Evolutionary conservation across 2,888 invertebrate species (phyloP).

Genomic region (Acrobasis repandana): DNA sequence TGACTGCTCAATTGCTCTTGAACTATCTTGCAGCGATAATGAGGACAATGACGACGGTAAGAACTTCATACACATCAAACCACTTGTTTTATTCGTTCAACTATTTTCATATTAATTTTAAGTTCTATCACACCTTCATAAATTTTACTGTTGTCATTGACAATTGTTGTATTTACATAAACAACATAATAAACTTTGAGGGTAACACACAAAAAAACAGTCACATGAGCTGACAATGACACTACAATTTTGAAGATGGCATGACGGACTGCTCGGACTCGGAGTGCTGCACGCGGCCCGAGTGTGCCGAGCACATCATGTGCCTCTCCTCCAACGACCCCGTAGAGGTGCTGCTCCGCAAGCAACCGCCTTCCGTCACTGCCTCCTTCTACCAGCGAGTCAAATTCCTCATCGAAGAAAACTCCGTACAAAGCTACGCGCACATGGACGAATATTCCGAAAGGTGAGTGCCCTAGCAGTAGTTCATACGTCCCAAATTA

Average conservation of each 20-base stretch:
- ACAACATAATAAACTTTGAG: background rate
- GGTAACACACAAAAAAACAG: slow-evolving; percentile 23
- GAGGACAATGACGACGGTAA: slow-evolving; percentile 98
- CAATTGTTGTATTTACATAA: background rate
- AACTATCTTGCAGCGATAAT: slow-evolving; percentile 96
- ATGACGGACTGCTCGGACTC: slow-evolving; percentile 99
- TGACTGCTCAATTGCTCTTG: slow-evolving; percentile 96
- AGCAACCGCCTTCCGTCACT: slow-evolving; percentile 97
- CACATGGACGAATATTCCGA: slow-evolving; percentile 99
- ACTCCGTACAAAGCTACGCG: slow-evolving; percentile 99
- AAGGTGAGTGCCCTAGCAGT: slow-evolving; percentile 88
- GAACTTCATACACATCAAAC: slow-evolving; percentile 33
- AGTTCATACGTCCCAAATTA: slow-evolving; percentile 42
- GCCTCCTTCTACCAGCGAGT: slow-evolving; percentile 99
- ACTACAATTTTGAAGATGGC: slow-evolving; percentile 90
- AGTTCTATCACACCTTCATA: background rate
- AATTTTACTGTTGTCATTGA: too few relatives aligned
- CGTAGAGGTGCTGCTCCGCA: slow-evolving; percentile 96
- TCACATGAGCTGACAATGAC: slow-evolving; percentile 55
- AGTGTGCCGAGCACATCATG: slow-evolving; percentile 95
- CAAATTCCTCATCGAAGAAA: slow-evolving; percentile 98
- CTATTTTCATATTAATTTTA: background rate
- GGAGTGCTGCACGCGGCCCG: slow-evolving; percentile 96
- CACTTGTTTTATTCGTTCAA: background rate
- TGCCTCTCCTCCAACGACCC: slow-evolving; percentile 98